Evolutionary conservation across 2,113 vertebrate genomes (phyloP).

Genomic region (Spheniscus mendiculus): DNA sequence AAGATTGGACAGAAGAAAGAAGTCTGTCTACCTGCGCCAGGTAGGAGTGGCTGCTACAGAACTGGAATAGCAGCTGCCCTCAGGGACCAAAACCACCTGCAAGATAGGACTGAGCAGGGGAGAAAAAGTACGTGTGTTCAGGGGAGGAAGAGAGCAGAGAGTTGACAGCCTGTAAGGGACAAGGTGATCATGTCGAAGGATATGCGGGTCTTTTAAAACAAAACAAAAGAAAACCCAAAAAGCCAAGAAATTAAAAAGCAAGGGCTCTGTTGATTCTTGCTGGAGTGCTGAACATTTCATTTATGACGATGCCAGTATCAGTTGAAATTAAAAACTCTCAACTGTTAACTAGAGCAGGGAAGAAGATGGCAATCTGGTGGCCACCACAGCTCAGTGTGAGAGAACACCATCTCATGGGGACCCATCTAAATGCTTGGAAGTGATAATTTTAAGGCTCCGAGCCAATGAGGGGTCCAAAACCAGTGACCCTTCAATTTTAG

Average conservation of each 20-base stretch:
- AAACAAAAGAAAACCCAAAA: neutral
- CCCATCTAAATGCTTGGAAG: neutral
- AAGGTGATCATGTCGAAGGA: neutral
- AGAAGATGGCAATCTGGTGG: neutral
- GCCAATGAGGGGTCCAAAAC: neutral
- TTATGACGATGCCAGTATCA: neutral
- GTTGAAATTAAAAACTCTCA: neutral
- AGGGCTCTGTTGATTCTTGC: neutral
- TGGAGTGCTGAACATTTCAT: neutral
- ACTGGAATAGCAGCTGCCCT: neutral
- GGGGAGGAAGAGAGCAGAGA: neutral
- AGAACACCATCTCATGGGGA: neutral
- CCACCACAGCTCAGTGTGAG: neutral
- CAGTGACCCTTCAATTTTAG: neutral
- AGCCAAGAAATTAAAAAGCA: neutral
- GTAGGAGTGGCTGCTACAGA: neutral
- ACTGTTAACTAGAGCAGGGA: neutral
- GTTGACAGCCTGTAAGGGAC: neutral
- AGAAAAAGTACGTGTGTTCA: neutral
- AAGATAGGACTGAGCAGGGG: neutral
- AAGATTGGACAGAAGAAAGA: neutral
- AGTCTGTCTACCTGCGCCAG: neutral
- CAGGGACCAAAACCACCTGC: neutral
- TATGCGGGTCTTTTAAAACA: neutral
- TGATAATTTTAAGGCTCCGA: neutral